Conservation (phyloP, 2,113 vertebrate genomes). For the Hiodon alosoides region DNA sequence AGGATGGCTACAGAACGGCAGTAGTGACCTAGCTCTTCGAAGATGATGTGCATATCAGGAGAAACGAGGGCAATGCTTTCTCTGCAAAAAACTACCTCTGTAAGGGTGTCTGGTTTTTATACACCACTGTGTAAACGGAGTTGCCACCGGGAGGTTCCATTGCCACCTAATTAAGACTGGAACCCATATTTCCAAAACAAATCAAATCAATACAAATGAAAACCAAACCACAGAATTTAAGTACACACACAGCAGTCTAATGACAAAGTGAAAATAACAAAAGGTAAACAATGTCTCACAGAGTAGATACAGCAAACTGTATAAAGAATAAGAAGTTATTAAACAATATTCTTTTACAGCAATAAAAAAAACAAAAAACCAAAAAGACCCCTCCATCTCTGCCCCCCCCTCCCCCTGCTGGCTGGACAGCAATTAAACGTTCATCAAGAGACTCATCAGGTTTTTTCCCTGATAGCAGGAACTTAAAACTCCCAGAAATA, state of each 20-base stretch:
- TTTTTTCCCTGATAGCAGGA: background rate
- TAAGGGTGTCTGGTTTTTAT: slow-evolving; percentile 36
- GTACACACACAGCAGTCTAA: background rate
- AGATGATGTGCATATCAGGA: slow-evolving; percentile 76
- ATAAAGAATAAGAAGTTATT: slow-evolving; percentile 7
- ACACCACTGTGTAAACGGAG: slow-evolving; percentile 17
- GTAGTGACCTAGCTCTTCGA: slow-evolving; percentile 77
- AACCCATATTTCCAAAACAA: background rate
- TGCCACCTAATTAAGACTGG: slow-evolving; percentile 12
- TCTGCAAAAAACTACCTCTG: slow-evolving; percentile 43
- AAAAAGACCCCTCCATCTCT: background rate
- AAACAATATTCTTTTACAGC: slow-evolving; percentile 28
- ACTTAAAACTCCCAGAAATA: background rate
- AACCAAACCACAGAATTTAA: background rate
- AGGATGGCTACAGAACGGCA: slow-evolving; percentile 92
- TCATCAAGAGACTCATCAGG: background rate
- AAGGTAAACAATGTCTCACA: background rate
- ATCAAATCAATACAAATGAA: background rate
- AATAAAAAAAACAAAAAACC: slow-evolving; percentile 18
- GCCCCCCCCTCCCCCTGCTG: background rate
- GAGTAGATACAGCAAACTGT: slow-evolving; percentile 18
- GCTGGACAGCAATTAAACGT: background rate
- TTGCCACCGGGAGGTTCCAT: background rate
- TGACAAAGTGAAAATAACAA: background rate
- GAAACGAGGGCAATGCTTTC: slow-evolving; percentile 41